These are phyloP conservation scores for Drosophila stalkeri DNA, from an alignment of 2,888 invertebrate species.

Conservation along the genomic window DNA sequence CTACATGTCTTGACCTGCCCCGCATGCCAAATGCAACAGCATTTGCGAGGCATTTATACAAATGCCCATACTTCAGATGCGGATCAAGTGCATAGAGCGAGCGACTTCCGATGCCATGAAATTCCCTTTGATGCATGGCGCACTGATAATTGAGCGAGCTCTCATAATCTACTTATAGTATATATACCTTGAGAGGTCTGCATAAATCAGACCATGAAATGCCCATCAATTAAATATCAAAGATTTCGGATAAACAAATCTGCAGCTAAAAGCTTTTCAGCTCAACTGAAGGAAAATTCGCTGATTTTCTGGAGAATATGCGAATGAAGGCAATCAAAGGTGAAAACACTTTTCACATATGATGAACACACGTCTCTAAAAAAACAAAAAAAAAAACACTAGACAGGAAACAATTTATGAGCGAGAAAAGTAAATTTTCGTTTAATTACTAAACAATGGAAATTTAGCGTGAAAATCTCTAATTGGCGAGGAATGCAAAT, in stretches of 20 bases:
- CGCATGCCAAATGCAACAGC: slow-evolving; percentile 26
- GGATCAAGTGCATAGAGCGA: background rate
- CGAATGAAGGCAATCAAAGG: background rate
- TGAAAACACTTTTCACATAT: slow-evolving; percentile 12
- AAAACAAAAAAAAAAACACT: background rate
- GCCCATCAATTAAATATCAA: slow-evolving; percentile 7
- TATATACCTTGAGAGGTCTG: slow-evolving; percentile 11
- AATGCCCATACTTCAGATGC: slow-evolving; percentile 24
- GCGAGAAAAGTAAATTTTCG: background rate
- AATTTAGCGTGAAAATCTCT: background rate
- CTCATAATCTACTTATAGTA: slow-evolving; percentile 6
- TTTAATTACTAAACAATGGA: background rate
- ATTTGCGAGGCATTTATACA: slow-evolving; percentile 4
- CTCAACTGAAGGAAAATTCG: background rate
- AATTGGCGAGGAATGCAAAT: background rate
- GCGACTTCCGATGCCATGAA: slow-evolving; percentile 7
- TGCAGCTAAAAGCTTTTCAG: slow-evolving; percentile 22
- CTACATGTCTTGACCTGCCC: slow-evolving; percentile 21
- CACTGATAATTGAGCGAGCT: slow-evolving; percentile 18
- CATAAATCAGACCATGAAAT: slow-evolving; percentile 12
- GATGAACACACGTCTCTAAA: background rate
- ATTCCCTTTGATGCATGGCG: slow-evolving; percentile 39
- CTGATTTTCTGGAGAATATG: slow-evolving; percentile 7
- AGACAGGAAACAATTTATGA: background rate
- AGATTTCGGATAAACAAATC: slow-evolving; percentile 3